A percentile compares a stretch with the other conserved stretches of the same genome.
Evolutionary conservation across 2,113 vertebrate genomes (phyloP).

Genomic region (Prolemur simus): DNA sequence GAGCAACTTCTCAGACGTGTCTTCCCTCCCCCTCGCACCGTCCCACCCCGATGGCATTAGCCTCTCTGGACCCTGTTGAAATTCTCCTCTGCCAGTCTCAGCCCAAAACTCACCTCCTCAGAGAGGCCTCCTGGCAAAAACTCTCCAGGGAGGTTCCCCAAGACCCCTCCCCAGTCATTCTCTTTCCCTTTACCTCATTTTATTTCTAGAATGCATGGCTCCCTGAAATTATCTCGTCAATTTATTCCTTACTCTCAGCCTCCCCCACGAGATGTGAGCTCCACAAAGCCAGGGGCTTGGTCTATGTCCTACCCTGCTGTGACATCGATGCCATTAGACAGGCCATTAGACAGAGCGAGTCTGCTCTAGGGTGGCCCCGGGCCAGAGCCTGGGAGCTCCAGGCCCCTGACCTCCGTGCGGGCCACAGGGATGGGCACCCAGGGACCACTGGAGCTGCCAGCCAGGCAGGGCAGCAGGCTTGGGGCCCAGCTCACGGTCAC

Average conservation of each 20-base stretch:
- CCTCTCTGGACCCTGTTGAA: neutral
- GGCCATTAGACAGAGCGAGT: neutral
- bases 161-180: too few relatives aligned
- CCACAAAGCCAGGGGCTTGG: neutral
- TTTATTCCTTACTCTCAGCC: neutral
- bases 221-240: neutral
- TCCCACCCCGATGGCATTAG: neutral
- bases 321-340: neutral
- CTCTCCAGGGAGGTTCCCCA: neutral
- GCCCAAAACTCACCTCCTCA: neutral
- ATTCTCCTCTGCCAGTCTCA: neutral
- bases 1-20: neutral
- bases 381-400: neutral
- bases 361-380: neutral
- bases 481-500: neutral
- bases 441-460: neutral
- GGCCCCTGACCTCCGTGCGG: neutral
- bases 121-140: neutral
- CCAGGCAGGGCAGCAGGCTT: neutral
- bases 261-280: accelerated
- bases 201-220: neutral
- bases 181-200: neutral
- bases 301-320: too few relatives aligned
- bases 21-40: neutral
- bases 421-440: neutral